A percentile compares a stretch with the other conserved stretches of the same genome.
Conservation (phyloP, 2,888 invertebrate species). For the Augochlorella aurata region DNA sequence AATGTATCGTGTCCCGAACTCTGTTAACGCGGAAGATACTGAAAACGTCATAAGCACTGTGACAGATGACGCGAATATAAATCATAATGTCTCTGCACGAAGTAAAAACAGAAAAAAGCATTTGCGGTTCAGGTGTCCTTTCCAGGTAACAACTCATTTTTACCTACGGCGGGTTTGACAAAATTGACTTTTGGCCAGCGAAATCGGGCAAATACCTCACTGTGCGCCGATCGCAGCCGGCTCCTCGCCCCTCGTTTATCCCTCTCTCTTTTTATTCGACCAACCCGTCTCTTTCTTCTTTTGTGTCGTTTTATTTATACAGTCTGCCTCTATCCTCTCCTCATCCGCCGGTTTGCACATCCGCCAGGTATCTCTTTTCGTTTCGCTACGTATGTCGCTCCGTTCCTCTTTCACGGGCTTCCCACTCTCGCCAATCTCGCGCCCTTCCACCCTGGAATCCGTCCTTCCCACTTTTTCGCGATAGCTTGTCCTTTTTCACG, state of each 20-base stretch:
- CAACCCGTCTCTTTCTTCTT: slow-evolving; percentile 23
- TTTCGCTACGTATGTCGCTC: slow-evolving; percentile 1
- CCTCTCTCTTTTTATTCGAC: slow-evolving; percentile 18
- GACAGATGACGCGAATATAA: too few relatives aligned
- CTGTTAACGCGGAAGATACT: too few relatives aligned
- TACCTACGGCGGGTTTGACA: too few relatives aligned
- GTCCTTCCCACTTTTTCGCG: slow-evolving; percentile 1
- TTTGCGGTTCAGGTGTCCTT: too few relatives aligned
- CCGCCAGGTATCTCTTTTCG: slow-evolving; percentile 12
- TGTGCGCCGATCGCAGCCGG: background rate
- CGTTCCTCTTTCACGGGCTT: background rate
- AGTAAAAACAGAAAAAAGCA: too few relatives aligned
- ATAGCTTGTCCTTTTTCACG: slow-evolving; percentile 2
- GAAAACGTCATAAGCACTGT: too few relatives aligned
- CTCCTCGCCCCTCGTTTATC: background rate
- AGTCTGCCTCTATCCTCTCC: background rate
- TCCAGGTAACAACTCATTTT: too few relatives aligned
- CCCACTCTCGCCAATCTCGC: background rate
- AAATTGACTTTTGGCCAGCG: too few relatives aligned
- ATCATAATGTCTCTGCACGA: too few relatives aligned
- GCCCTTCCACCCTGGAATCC: too few relatives aligned
- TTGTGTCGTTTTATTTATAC: slow-evolving; percentile 40
- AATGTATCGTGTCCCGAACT: too few relatives aligned
- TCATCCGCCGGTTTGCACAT: slow-evolving; percentile 10
- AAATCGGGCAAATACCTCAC: too few relatives aligned